Evolutionary conservation across 1,140 invertebrate species (phyloP).

Genomic region (Drosophila micromelanica): DNA sequence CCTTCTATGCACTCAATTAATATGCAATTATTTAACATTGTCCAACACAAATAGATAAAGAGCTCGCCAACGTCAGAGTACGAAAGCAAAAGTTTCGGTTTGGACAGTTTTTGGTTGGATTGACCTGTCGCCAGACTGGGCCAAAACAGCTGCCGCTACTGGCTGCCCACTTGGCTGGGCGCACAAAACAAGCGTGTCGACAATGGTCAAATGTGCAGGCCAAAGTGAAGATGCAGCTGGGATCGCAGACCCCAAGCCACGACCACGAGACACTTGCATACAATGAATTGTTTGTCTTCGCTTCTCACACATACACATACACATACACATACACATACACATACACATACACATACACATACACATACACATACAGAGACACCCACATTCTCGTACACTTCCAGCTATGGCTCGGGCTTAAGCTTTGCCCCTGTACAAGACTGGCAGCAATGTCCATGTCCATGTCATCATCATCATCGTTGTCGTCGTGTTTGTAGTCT

Average conservation of each 20-base stretch:
- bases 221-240: conserved; percentile 78
- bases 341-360: conserved; percentile 40
- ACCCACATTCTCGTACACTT: conserved; percentile 43
- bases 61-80: conserved; percentile 25
- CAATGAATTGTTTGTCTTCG: conserved; percentile 69
- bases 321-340: conserved; percentile 43
- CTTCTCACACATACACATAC: conserved; percentile 29
- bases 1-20: conserved; percentile 34
- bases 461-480: conserved; percentile 65
- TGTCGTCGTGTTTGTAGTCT: conserved; percentile 47
- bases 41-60: conserved; percentile 41
- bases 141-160: conserved; percentile 39
- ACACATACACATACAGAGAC: conserved; percentile 42
- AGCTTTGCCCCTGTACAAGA: conserved; percentile 56
- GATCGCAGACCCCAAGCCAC: conserved; percentile 46
- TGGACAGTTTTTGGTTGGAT: conserved; percentile 42
- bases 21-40: conserved; percentile 20
- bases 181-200: conserved; percentile 68
- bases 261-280: conserved; percentile 55
- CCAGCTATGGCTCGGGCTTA: conserved; percentile 19
- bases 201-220: conserved; percentile 76
- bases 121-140: conserved; percentile 66
- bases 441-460: conserved; percentile 68
- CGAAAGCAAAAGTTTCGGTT: conserved; percentile 68
- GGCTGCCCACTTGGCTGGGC: conserved; percentile 38